phyloP scores from a whole-genome alignment of 2,113 vertebrate species.

The Eurystomus gularis region DNA sequence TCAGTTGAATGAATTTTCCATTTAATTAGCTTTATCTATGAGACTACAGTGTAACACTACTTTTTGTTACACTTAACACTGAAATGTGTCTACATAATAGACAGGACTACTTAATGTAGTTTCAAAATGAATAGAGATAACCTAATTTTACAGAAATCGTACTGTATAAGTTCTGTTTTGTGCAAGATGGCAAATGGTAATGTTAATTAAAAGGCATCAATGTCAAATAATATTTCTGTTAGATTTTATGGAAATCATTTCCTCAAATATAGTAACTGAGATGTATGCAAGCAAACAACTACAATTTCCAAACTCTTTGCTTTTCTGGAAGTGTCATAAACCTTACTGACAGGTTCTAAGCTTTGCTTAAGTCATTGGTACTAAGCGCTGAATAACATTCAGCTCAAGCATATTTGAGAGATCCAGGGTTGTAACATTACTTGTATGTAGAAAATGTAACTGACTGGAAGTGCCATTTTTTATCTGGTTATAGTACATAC shows the following conservation, averaged over 20 bases:
- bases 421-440: neutral
- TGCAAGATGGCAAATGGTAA: neutral
- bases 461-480: neutral
- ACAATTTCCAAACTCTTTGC: neutral
- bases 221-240: neutral
- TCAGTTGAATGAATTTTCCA: neutral
- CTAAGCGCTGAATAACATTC: neutral
- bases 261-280: neutral
- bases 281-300: neutral
- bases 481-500: neutral
- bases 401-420: neutral
- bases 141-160: neutral
- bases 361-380: neutral
- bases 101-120: neutral
- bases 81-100: neutral
- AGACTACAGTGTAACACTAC: neutral
- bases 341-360: neutral
- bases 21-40: slow-evolving; percentile 5
- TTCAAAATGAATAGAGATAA: neutral
- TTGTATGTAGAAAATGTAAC: neutral
- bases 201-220: neutral
- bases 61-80: neutral
- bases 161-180: neutral
- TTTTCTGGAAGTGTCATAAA: neutral
- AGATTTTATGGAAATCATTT: neutral